These are phyloP conservation scores for Aphodius sticticus DNA, from an alignment of 2,888 invertebrate species.

Conservation along the genomic window DNA sequence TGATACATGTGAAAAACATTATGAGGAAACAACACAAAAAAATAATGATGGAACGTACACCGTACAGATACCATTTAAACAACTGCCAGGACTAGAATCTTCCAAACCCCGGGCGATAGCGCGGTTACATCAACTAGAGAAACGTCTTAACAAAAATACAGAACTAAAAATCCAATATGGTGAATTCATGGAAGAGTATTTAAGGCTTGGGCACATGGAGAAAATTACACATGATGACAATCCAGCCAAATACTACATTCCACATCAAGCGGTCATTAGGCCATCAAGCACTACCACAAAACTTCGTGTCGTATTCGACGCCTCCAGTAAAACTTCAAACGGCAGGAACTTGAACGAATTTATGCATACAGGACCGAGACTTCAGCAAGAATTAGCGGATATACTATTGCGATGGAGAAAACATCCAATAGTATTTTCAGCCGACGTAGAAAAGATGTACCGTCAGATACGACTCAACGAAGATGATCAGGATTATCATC, in stretches of 20 bases:
- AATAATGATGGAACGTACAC: neutral
- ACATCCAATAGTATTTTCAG: constrained; percentile 37
- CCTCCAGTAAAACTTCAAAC: neutral
- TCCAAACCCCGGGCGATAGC: constrained; percentile 36
- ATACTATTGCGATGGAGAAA: constrained; percentile 42
- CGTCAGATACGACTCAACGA: constrained; percentile 38
- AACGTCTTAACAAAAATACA: constrained; percentile 22
- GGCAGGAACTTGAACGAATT: constrained; percentile 33
- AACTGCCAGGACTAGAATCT: neutral
- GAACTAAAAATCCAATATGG: constrained; percentile 31
- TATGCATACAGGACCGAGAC: constrained; percentile 37
- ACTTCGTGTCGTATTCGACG: neutral
- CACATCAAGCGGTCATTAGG: neutral
- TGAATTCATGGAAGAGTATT: constrained; percentile 32
- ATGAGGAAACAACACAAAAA: neutral
- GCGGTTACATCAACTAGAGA: constrained; percentile 36
- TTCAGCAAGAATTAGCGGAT: constrained; percentile 41
- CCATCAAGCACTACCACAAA: neutral
- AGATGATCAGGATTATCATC: constrained; percentile 41
- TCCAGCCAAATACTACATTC: constrained; percentile 23
- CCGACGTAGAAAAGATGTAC: constrained; percentile 47
- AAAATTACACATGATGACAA: constrained; percentile 38
- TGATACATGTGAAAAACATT: neutral
- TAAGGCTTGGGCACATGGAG: neutral
- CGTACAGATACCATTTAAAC: neutral